phyloP scores from a whole-genome alignment of 2,888 invertebrate genomes.

The Chaetoderma sp. region DNA sequence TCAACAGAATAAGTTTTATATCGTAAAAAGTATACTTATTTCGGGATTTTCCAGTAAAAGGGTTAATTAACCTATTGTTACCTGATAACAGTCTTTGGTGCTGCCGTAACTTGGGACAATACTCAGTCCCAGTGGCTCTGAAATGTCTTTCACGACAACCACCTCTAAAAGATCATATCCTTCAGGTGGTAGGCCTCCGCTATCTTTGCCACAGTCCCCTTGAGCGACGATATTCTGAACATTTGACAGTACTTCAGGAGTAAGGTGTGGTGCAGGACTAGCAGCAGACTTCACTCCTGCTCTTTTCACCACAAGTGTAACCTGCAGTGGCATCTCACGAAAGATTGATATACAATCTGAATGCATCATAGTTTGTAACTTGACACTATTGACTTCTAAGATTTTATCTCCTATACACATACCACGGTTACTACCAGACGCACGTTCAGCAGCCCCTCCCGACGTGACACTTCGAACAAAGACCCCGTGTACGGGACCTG shows the following conservation, averaged over 20 bases:
- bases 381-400: slow-evolving; percentile 84
- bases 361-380: slow-evolving; percentile 82
- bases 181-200: slow-evolving; percentile 4
- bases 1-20: neutral
- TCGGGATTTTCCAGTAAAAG: slow-evolving; percentile 6
- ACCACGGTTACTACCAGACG: slow-evolving; percentile 51
- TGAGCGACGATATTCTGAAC: neutral
- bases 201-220: neutral
- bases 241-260: neutral
- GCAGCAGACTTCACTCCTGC: neutral
- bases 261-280: neutral
- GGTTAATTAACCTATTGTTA: slow-evolving; percentile 32
- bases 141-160: slow-evolving; percentile 44
- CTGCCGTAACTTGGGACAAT: slow-evolving; percentile 61
- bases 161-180: slow-evolving; percentile 46
- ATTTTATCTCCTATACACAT: slow-evolving; percentile 91
- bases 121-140: slow-evolving; percentile 58
- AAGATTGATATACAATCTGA: slow-evolving; percentile 91
- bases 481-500: slow-evolving; percentile 83
- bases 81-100: slow-evolving; percentile 58
- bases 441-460: slow-evolving; percentile 60
- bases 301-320: slow-evolving; percentile 49
- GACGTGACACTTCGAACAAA: slow-evolving; percentile 74
- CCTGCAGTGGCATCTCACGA: slow-evolving; percentile 78
- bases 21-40: neutral